Evolutionary conservation across 2,113 vertebrate genomes (phyloP).

Genomic region (Cercopithecus mona): DNA sequence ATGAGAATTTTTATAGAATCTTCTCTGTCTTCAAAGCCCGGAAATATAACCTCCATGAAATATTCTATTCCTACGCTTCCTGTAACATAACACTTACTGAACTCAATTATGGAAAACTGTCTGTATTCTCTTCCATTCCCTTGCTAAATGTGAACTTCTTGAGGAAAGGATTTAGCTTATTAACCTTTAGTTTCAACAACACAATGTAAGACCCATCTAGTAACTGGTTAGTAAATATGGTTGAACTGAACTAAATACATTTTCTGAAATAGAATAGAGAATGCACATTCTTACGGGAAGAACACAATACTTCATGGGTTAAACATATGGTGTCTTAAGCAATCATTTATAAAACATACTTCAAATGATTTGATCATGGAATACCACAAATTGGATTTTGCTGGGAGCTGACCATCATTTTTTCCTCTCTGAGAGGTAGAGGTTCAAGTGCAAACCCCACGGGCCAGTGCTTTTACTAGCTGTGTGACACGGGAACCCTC

Average conservation of each 20-base stretch:
- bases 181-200: not conserved
- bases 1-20: not conserved
- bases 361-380: not conserved
- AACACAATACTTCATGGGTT: not conserved
- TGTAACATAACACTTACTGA: not conserved
- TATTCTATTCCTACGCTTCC: fast-evolving
- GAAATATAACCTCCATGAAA: not conserved
- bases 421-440: not conserved
- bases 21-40: not conserved
- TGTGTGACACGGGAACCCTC: fast-evolving
- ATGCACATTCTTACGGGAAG: not conserved
- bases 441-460: not conserved
- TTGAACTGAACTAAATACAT: not conserved
- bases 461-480: not conserved
- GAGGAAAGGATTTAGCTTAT: not conserved
- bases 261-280: not conserved
- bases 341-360: not conserved
- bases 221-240: not conserved
- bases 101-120: not conserved
- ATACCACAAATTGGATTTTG: not conserved
- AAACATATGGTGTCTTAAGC: not conserved
- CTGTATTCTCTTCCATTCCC: not conserved
- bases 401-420: not conserved
- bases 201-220: not conserved
- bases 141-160: not conserved